Percentiles rank a stretch among this genome's conserved stretches.
Conservation (phyloP, 2,113 vertebrate species). For the Atherinomorus stipes region DNA sequence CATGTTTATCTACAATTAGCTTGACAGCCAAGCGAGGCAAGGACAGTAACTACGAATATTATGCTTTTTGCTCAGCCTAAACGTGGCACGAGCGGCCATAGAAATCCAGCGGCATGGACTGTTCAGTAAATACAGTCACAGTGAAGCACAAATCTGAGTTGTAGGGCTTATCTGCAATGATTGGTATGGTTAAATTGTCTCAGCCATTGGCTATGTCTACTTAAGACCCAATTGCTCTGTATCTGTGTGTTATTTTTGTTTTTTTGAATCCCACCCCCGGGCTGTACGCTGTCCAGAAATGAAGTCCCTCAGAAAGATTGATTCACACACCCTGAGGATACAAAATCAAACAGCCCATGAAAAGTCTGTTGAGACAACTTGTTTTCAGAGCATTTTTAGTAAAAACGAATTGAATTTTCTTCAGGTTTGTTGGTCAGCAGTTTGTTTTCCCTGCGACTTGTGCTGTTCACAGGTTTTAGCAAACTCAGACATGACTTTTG, state of each 20-base stretch:
- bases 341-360: conserved; percentile 30
- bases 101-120: conserved; percentile 37
- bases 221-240: conserved; percentile 18
- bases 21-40: conserved; percentile 38
- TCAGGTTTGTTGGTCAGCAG: not conserved
- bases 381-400: conserved; percentile 28
- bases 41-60: conserved; percentile 35
- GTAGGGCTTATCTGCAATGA: conserved; percentile 11
- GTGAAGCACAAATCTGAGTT: conserved; percentile 1
- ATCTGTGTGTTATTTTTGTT: conserved; percentile 10
- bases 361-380: conserved; percentile 22
- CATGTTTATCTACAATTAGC: not conserved
- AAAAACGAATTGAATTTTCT: not conserved
- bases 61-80: conserved; percentile 1
- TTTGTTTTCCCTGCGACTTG: not conserved
- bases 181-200: not conserved
- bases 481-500: not conserved
- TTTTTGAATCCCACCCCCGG: conserved; percentile 8
- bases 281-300: conserved; percentile 25
- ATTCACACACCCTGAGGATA: conserved; percentile 43
- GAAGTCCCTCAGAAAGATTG: conserved; percentile 45
- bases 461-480: not conserved
- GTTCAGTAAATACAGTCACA: not conserved
- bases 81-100: not conserved
- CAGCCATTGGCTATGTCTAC: conserved; percentile 4